Evolutionary conservation across 2,888 invertebrate genomes (phyloP).

Genomic region (Polyommatus iphigenia): DNA sequence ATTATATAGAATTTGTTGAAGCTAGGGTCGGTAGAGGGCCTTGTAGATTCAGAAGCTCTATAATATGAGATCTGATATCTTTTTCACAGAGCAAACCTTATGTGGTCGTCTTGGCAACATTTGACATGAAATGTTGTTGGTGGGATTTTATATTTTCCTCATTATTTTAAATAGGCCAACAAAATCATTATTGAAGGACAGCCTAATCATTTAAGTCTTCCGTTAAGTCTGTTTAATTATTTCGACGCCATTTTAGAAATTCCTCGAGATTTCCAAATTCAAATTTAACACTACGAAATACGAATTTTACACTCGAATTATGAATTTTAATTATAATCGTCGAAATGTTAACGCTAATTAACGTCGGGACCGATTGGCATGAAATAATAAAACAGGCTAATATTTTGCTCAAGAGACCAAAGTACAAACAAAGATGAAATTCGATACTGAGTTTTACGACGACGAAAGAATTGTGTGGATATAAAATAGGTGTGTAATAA

Average conservation of each 20-base stretch:
- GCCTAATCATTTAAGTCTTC: background rate
- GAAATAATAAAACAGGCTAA: constrained; percentile 32
- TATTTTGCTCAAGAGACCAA: constrained; percentile 52
- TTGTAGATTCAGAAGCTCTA: too few species aligned
- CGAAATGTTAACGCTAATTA: constrained; percentile 24
- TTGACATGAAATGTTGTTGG: too few species aligned
- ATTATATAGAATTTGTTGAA: too few species aligned
- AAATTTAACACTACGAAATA: background rate
- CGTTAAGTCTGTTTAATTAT: background rate
- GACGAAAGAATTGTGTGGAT: constrained; percentile 37
- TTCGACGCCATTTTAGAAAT: constrained; percentile 44
- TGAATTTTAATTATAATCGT: constrained; percentile 30
- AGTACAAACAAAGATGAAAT: constrained; percentile 63
- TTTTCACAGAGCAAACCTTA: too few species aligned
- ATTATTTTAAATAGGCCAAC: background rate
- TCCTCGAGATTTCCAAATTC: constrained; percentile 45
- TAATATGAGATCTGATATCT: too few species aligned
- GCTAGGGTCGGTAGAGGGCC: too few species aligned
- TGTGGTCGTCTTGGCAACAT: too few species aligned
- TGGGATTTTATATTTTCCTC: background rate
- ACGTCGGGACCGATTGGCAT: constrained; percentile 16
- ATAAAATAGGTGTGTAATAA: background rate
- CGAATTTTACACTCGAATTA: constrained; percentile 10
- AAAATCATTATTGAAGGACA: background rate
- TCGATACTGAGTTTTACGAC: constrained; percentile 51